Evolutionary conservation across 2,113 vertebrate genomes (phyloP).

Genomic region (Corynorhinus townsendii): DNA sequence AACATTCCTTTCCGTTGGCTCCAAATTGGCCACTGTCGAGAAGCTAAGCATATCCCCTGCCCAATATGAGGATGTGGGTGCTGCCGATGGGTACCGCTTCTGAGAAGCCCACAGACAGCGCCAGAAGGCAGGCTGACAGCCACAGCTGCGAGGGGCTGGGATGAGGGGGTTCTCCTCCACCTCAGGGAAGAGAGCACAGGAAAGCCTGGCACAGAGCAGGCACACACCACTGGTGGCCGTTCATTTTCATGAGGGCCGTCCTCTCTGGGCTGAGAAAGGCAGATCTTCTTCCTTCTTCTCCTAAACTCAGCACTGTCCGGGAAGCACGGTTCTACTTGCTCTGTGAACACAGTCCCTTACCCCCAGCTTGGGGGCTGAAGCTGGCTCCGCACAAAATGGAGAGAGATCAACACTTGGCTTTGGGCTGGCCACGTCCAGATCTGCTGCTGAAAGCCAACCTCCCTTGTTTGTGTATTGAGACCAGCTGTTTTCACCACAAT

Average conservation of each 20-base stretch:
- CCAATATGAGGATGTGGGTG: background rate
- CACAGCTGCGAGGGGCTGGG: rapidly evolving
- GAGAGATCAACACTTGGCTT: background rate
- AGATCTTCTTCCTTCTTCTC: background rate
- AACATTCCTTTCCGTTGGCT: background rate
- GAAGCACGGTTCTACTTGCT: background rate
- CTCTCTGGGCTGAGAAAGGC: background rate
- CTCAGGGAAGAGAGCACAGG: rapidly evolving
- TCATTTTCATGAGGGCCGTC: background rate
- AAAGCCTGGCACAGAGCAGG: background rate
- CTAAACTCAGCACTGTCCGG: background rate
- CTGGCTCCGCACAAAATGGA: background rate
- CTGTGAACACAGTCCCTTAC: too few species aligned
- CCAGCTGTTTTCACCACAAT: conserved; percentile 19
- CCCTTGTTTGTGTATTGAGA: background rate
- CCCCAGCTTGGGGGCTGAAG: background rate
- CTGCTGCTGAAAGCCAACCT: rapidly evolving
- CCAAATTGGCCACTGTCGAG: background rate
- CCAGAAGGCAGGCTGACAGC: background rate
- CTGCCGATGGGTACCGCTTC: rapidly evolving
- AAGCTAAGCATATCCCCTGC: background rate
- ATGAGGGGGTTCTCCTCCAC: rapidly evolving
- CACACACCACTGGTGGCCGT: rapidly evolving
- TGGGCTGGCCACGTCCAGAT: background rate
- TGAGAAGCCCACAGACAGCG: background rate